phyloP scores from a whole-genome alignment of 2,888 invertebrate genomes.

The Tenthredo distinguenda region DNA sequence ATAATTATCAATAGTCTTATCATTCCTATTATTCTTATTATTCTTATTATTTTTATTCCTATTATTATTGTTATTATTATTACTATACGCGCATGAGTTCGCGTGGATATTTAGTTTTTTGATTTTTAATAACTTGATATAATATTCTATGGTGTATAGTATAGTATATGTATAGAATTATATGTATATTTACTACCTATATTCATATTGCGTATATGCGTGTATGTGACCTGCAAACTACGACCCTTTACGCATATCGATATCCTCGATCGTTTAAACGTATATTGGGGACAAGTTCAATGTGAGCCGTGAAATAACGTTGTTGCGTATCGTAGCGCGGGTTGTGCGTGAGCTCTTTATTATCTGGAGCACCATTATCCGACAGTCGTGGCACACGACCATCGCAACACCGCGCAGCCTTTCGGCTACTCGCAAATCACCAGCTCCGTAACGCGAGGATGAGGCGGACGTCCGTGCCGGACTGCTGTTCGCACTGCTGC shows the following conservation, averaged over 20 bases:
- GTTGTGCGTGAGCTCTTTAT: constrained; percentile 93
- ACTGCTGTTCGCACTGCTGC: constrained; percentile 83
- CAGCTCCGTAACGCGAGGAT: constrained; percentile 66
- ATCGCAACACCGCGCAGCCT: constrained; percentile 88
- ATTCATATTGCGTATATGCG: constrained; percentile 8
- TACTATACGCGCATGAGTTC: neutral
- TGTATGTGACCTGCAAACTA: neutral
- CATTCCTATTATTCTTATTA: neutral
- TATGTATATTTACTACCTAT: constrained; percentile 21
- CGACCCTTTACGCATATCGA: constrained; percentile 48
- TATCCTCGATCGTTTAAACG: constrained; percentile 76
- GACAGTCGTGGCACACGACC: constrained; percentile 97
- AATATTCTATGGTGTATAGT: neutral
- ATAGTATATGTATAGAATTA: neutral
- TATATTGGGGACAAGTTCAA: constrained; percentile 92
- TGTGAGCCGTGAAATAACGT: constrained; percentile 89
- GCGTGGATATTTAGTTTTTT: neutral
- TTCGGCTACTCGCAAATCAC: constrained; percentile 77
- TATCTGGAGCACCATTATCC: constrained; percentile 95
- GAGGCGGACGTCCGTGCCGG: constrained; percentile 72
- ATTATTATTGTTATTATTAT: neutral
- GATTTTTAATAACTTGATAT: neutral
- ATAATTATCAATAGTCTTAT: neutral
- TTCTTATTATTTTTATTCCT: neutral
- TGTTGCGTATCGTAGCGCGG: constrained; percentile 90